Conservation (phyloP, 2,797 vertebrate genomes). For the Gambelia wislizenii region DNA sequence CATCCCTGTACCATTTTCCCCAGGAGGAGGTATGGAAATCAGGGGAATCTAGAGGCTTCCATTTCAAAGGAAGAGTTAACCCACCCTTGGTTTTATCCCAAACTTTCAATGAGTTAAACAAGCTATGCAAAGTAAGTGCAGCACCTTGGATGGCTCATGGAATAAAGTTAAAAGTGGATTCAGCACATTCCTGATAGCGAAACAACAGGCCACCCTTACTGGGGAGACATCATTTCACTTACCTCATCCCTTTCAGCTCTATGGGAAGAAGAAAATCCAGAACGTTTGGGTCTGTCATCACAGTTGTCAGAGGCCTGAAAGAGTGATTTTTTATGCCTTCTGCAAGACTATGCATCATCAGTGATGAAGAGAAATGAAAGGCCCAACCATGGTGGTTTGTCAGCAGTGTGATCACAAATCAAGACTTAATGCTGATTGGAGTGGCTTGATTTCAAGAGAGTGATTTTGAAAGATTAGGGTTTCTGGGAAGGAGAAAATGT, state of each 20-base stretch:
- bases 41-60: too few relatives aligned
- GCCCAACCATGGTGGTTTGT: neutral
- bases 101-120: too few relatives aligned
- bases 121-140: too few relatives aligned
- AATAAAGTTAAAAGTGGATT: neutral
- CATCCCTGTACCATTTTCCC: too few relatives aligned
- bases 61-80: too few relatives aligned
- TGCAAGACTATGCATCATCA: neutral
- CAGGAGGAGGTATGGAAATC: too few relatives aligned
- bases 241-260: neutral
- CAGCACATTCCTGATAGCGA: neutral
- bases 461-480: slow-evolving; percentile 13
- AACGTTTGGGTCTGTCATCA: neutral
- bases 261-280: neutral
- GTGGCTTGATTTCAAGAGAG: slow-evolving; percentile 1
- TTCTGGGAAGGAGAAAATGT: slow-evolving; percentile 6
- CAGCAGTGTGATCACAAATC: slow-evolving; percentile 8
- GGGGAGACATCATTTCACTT: neutral
- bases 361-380: slow-evolving; percentile 7
- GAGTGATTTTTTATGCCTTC: neutral
- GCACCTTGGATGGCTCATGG: too few relatives aligned
- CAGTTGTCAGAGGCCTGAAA: neutral
- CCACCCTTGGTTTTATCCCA: too few relatives aligned
- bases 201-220: neutral
- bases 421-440: neutral